Conservation (phyloP, 2,113 vertebrate species). For the Sinocyclocheilus anophthalmus region DNA sequence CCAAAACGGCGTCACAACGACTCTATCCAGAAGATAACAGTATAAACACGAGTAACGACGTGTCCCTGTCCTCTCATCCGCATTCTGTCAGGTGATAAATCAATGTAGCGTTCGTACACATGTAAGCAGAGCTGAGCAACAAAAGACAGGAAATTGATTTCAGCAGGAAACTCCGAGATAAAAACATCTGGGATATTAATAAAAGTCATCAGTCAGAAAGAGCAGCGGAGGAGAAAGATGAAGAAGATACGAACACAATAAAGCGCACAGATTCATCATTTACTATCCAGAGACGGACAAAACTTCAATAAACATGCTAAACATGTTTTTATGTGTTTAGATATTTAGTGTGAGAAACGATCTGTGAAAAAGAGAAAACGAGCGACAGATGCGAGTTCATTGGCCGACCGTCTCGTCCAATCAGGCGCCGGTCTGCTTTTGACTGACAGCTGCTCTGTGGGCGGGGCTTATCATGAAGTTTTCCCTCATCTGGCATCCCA, state of each 20-base stretch:
- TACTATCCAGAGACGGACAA: conserved; percentile 54
- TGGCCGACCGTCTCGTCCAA: background rate
- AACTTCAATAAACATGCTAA: conserved; percentile 58
- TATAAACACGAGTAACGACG: conserved; percentile 36
- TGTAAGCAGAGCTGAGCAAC: background rate
- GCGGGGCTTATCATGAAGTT: background rate
- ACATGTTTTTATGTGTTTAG: background rate
- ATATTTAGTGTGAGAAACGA: too few species aligned
- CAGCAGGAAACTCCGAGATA: conserved; percentile 41
- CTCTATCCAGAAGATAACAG: background rate
- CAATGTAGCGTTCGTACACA: background rate
- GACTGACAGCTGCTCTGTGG: conserved; percentile 6
- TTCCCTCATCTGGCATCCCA: background rate
- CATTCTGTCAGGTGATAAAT: background rate
- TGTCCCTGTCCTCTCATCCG: conserved; percentile 30
- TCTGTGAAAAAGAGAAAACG: background rate
- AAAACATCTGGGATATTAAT: conserved; percentile 59
- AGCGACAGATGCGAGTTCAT: background rate
- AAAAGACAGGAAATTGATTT: conserved; percentile 50
- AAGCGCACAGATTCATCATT: conserved; percentile 60
- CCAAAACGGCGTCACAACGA: too few species aligned
- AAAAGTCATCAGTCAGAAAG: conserved; percentile 61
- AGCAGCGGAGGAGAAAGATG: conserved; percentile 59
- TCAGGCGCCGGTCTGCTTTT: background rate
- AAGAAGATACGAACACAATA: conserved; percentile 60